Conservation (phyloP, 2,113 vertebrate species). For the Mesoclemmys tuberculata region DNA sequence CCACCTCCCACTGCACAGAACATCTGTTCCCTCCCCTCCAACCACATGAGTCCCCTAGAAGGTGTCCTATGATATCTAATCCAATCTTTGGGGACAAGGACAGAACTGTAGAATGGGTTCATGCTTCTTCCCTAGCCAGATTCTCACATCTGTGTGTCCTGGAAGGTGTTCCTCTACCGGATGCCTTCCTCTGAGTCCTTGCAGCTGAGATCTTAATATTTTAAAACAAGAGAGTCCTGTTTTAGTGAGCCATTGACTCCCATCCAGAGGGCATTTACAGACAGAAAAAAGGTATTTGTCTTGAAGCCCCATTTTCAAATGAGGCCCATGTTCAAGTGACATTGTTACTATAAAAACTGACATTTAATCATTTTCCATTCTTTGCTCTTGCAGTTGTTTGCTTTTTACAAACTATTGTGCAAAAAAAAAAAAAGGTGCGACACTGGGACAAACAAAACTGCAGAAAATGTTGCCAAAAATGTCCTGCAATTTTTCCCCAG, state of each 20-base stretch:
- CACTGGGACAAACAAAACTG: neutral
- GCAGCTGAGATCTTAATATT: neutral
- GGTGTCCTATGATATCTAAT: neutral
- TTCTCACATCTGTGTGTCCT: neutral
- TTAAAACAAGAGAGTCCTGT: neutral
- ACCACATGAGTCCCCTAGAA: neutral
- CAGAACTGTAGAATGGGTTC: neutral
- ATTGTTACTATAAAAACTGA: neutral
- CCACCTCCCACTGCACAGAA: neutral
- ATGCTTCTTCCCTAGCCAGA: neutral
- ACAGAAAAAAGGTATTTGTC: neutral
- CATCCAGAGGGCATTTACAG: neutral
- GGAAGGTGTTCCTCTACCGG: neutral
- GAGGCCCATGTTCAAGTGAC: neutral
- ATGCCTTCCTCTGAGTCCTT: neutral
- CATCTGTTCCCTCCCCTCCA: neutral
- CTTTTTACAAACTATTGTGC: neutral
- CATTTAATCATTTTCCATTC: neutral
- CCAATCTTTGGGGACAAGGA: neutral
- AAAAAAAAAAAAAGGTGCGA: neutral
- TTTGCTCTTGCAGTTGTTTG: neutral
- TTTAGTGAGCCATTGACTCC: neutral
- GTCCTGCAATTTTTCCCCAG: neutral
- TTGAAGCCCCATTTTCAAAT: neutral
- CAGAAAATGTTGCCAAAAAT: fast-evolving